Conservation (phyloP, 2,888 invertebrate species). For the Leucophenga montana region DNA sequence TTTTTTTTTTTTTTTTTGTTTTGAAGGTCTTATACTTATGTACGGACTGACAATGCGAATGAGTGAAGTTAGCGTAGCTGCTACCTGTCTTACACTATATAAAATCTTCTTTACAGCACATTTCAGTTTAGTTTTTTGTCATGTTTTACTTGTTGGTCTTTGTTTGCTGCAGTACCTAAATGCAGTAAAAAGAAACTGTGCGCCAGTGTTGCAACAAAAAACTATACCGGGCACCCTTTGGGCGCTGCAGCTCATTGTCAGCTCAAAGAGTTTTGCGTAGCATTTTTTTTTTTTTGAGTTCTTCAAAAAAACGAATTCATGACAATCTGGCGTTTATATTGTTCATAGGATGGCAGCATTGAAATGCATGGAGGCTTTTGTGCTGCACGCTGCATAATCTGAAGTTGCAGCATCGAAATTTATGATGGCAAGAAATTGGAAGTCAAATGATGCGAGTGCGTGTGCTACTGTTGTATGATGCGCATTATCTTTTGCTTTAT, state of each 20-base stretch:
- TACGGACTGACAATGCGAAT: conserved; percentile 4
- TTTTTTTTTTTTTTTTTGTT: background rate
- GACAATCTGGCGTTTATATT: background rate
- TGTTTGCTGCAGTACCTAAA: too few relatives aligned
- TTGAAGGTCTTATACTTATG: background rate
- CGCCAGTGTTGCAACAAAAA: too few relatives aligned
- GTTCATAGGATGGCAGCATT: background rate
- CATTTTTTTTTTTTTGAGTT: background rate
- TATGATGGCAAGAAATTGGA: background rate
- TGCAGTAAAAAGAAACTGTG: too few relatives aligned
- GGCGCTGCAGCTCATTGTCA: conserved; percentile 17
- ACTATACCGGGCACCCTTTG: conserved; percentile 4
- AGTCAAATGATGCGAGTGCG: background rate
- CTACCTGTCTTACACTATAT: conserved; percentile 66
- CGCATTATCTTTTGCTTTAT: conserved; percentile 1
- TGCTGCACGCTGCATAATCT: conserved; percentile 11
- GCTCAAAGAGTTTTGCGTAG: background rate
- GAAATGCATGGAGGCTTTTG: background rate
- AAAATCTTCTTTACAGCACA: conserved; percentile 38
- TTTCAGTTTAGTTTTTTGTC: background rate
- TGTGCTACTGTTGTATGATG: background rate
- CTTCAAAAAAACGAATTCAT: background rate
- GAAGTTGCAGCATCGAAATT: background rate
- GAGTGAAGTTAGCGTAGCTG: conserved; percentile 40
- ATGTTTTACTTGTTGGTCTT: background rate